Evolutionary conservation across 2,113 vertebrate genomes (phyloP).

Genomic region (Neomonachus schauinslandi): DNA sequence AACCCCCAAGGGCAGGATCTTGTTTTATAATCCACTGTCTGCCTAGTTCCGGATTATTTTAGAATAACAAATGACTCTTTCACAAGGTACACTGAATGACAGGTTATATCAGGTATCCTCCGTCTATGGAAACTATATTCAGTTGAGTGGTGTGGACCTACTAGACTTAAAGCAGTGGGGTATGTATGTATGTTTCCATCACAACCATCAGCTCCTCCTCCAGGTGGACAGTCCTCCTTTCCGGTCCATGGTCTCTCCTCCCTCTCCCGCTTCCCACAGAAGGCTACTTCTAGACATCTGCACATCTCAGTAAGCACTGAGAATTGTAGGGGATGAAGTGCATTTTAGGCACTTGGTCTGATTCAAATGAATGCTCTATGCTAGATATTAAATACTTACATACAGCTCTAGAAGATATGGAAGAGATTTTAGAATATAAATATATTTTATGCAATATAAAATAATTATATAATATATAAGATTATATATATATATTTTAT

Average conservation of each 20-base stretch:
- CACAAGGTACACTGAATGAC: neutral
- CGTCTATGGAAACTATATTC: neutral
- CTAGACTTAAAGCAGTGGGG: neutral
- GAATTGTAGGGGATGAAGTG: neutral
- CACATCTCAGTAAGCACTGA: neutral
- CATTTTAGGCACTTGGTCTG: neutral
- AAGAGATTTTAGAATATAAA: neutral
- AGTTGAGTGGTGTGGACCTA: neutral
- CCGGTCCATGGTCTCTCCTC: neutral
- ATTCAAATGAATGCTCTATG: neutral
- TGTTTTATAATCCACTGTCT: neutral
- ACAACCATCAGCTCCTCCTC: neutral
- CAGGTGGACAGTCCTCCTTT: neutral
- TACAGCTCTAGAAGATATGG: neutral
- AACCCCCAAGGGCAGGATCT: neutral
- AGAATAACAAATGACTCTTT: neutral
- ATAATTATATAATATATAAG: neutral
- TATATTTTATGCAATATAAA: neutral
- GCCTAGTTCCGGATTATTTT: neutral
- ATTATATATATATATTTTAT: neutral
- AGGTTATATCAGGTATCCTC: neutral
- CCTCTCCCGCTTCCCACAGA: neutral
- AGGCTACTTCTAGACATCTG: neutral
- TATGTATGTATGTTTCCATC: neutral
- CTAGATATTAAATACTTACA: neutral